A percentile compares a stretch with the other conserved stretches of the same genome.
These are phyloP conservation scores for Desmodus rotundus DNA, from an alignment of 2,113 vertebrate genomes.

Conservation along the genomic window DNA sequence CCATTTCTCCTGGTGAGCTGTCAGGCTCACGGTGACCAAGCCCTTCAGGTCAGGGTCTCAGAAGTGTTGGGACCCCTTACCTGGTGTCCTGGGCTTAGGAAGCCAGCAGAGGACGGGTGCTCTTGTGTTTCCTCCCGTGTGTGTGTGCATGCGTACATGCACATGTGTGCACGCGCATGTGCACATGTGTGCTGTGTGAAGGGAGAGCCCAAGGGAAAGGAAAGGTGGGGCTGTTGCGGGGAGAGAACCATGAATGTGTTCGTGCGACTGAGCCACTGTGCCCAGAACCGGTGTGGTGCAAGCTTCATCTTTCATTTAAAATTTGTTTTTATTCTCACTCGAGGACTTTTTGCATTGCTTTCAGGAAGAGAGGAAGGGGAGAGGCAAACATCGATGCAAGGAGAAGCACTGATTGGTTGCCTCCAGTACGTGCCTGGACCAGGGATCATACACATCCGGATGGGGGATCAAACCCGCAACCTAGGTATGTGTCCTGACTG, in stretches of 20 bases:
- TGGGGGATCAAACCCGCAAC: no score
- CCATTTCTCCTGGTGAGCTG: background rate
- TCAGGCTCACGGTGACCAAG: background rate
- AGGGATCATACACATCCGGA: no score
- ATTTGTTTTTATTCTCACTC: no score
- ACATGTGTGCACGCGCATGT: fast-evolving
- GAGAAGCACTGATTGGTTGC: no score
- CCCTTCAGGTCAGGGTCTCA: background rate
- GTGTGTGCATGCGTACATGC: background rate
- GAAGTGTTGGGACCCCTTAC: background rate
- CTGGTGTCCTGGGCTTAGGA: background rate
- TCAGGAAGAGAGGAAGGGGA: no score
- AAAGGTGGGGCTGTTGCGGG: background rate
- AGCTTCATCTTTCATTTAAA: no score
- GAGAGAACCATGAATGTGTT: background rate
- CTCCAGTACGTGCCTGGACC: no score
- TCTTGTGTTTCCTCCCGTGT: background rate
- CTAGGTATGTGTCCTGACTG: no score
- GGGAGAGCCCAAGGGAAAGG: background rate
- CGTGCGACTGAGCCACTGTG: background rate
- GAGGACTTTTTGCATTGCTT: no score
- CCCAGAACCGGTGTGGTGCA: background rate
- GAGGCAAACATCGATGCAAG: no score
- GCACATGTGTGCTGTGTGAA: background rate
- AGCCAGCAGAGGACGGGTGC: background rate